Evolutionary conservation across 2,888 invertebrate genomes (phyloP), one percentile per base, ranked within the genome.

Genomic region (Cryptus armator): DNA sequence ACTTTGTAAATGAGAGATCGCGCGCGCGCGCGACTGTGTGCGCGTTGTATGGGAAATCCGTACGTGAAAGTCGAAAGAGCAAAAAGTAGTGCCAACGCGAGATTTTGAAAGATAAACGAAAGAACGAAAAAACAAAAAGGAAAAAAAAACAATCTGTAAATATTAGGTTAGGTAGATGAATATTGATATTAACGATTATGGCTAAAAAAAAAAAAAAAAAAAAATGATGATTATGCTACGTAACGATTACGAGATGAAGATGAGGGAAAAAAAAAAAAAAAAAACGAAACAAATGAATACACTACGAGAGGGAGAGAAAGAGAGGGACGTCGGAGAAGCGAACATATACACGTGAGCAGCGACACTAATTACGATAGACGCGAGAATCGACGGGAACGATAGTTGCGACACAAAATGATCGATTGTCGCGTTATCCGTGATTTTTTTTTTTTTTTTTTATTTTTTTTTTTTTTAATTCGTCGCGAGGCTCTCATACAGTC

Each of bases 91-190:
- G 84, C 86, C 85, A 87, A 83, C 86, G 84, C 83, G 87, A 83
- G 62, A 29, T 62, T 59, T 62, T 59, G 85, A 83, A 79, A 79
- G 71, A 71, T 64, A 67, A 79, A 75, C 51, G 72, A 76, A 56
- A 51, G 48, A 64, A 72, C 76, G 0, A 51, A 51, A 59, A 53
- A 51, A 51, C 48, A 53, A 51, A 53, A 44, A 16, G 44, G 53
- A 56, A 44, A 59, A 59, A 62, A 44, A 19, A 43, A 74, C 37
- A 91, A 88, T 89, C 85, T 93, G 92, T 93, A 92, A 90, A 93
- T 93, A 93, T 92, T 92, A 93, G 91, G 91, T 87, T 93, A 93
- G 93, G 91, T 93, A 92, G 92, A 91, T 91, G 90, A 93, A 93
- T 93, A 93, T 92, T 90, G 90, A 91, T 91, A 91, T 92, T 91